Evolutionary conservation across 2,888 invertebrate species (phyloP), one percentile per base, ranked within the genome.

Genomic region (Platycheirus albimanus): DNA sequence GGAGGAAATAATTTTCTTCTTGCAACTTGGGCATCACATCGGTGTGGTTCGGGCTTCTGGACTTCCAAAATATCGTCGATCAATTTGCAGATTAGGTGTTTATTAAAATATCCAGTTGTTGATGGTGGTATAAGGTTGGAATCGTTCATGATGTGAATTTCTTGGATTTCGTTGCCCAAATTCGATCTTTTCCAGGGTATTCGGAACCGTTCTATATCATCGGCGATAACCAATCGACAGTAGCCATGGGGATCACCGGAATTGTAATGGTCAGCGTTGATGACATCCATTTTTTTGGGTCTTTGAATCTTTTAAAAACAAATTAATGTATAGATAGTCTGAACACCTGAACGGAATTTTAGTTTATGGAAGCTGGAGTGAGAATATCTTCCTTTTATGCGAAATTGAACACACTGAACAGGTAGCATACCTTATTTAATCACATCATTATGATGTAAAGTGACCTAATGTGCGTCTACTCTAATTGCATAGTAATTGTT

Each of bases 1-100:
- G 86, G 86, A 0, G 85, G 85, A 49, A 89, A 89, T 0, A 89
- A 61, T n/a, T 86, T 87, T 0, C 89, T 84, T 74, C 87, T 89
- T 0, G 88, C 87, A 0, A 54, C 84, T 15, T 87, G 47, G 0
- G 24, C 30, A n/a, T 63, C 38, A 1, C n/a, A 13, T n/a, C n/a
- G n/a, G n/a, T n/a, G n/a, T 0, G n/a, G 41, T n/a, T 15, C 15
- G 0, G 47, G 61, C 11, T 13, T 49, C 24, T 79, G 79, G 3
- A 54, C 15, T 10, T 49, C 56, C 33, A 79, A n/a, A 0, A 79
- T 63, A n/a, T 79, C 69, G 19, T 79, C 79, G 7, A 79, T 63
- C 1, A 79, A 33, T 19, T 69, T 63, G 33, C 69, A 69, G 17
- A 74, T 15, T 3, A 69, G 61, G 0, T 7, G 1, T 6, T 74